Conservation (phyloP, 2,797 vertebrate species). For the Bryconaethiops microstoma region DNA sequence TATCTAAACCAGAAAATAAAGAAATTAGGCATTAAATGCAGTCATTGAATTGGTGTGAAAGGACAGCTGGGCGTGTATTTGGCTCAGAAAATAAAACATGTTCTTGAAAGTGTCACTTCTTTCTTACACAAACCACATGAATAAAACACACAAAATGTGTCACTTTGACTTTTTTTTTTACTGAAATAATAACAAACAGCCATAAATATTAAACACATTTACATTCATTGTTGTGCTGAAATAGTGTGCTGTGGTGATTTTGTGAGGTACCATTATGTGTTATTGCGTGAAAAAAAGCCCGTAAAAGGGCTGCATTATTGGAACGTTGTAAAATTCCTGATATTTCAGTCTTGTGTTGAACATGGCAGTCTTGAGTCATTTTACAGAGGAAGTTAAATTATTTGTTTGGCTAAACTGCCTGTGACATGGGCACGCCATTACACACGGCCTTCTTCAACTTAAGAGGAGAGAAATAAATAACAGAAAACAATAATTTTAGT, state of each 20-base stretch:
- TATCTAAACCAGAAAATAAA: no score
- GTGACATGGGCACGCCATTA: not conserved
- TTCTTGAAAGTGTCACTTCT: not conserved
- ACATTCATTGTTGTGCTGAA: not conserved
- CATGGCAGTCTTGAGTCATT: not conserved
- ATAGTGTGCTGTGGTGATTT: not conserved
- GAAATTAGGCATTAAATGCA: no score
- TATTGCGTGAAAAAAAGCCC: not conserved
- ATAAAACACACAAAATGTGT: not conserved
- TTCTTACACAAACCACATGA: slow-evolving; percentile 9
- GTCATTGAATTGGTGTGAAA: no score
- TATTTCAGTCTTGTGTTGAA: not conserved
- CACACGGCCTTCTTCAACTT: not conserved
- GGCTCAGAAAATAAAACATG: not conserved
- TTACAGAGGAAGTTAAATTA: slow-evolving; percentile 1
- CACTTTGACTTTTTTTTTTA: not conserved
- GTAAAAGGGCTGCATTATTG: not conserved
- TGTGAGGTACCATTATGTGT: not conserved
- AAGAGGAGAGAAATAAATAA: not conserved
- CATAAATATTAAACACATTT: not conserved
- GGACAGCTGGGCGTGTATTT: no score
- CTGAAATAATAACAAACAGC: not conserved
- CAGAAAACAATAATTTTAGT: not conserved
- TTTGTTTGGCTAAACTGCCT: slow-evolving; percentile 12
- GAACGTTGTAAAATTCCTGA: slow-evolving; percentile 1